Conservation (phyloP, 2,888 invertebrate species). For the Platycheirus albimanus region DNA sequence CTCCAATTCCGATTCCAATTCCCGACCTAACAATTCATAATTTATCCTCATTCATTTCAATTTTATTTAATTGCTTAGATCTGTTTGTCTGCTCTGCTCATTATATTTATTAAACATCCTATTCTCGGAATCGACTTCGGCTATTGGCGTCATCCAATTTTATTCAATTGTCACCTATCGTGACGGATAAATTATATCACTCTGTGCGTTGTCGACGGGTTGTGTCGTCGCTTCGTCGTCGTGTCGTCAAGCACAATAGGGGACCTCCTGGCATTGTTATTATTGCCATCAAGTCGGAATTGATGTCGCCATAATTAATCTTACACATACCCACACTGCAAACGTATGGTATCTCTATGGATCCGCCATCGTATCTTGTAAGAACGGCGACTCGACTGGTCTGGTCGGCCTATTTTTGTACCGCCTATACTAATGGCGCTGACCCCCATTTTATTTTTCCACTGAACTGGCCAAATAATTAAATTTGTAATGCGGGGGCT, state of each 20-base stretch:
- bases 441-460: constrained; percentile 16
- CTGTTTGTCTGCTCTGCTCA: constrained; percentile 7
- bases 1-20: too few species aligned
- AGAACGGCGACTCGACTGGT: constrained; percentile 26
- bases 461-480: constrained; percentile 8
- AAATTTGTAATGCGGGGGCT: constrained; percentile 14
- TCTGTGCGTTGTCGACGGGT: background rate
- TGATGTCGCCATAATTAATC: constrained; percentile 57
- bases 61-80: background rate
- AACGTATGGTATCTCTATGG: background rate
- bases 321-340: background rate
- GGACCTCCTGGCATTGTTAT: constrained; percentile 8
- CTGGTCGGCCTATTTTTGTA: constrained; percentile 36
- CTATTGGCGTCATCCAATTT: constrained; percentile 68
- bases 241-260: background rate
- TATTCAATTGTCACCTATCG: constrained; percentile 69
- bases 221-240: background rate
- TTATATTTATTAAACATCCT: constrained; percentile 16
- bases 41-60: background rate
- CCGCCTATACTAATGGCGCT: background rate
- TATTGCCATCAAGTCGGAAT: constrained; percentile 31
- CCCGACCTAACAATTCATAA: background rate
- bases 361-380: background rate
- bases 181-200: constrained; percentile 65
- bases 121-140: constrained; percentile 31